phyloP scores from a whole-genome alignment of 2,113 vertebrate species.

The Aptenodytes patagonicus region DNA sequence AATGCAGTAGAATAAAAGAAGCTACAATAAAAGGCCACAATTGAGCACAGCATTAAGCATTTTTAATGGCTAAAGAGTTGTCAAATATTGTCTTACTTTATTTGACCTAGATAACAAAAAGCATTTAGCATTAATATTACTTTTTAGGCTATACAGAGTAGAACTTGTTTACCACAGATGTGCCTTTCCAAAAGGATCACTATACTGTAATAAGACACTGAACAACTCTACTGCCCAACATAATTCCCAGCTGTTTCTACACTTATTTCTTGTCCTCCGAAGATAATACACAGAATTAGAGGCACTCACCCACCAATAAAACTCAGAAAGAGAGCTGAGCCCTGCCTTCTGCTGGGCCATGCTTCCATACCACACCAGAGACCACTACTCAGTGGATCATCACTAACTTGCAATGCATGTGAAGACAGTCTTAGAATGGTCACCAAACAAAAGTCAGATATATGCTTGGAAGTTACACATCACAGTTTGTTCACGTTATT shows the following conservation, averaged over 20 bases:
- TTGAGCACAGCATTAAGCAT: background rate
- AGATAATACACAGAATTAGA: background rate
- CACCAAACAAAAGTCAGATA: slow-evolving; percentile 17
- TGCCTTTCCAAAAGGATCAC: background rate
- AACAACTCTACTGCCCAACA: background rate
- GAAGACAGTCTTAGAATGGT: background rate
- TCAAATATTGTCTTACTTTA: background rate
- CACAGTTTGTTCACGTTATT: background rate
- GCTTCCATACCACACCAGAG: background rate
- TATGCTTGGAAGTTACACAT: slow-evolving; percentile 23
- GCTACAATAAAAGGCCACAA: background rate
- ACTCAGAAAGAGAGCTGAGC: background rate
- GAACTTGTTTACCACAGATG: background rate
- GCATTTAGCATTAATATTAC: background rate
- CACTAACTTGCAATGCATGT: background rate
- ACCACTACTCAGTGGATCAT: background rate
- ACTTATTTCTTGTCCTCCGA: background rate
- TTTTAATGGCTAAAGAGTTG: background rate
- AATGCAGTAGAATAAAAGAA: background rate
- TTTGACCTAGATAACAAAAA: background rate
- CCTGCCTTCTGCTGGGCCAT: background rate
- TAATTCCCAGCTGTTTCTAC: background rate
- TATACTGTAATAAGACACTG: background rate
- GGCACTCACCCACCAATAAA: background rate
- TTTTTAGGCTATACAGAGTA: background rate